Percentiles rank a stretch among this genome's conserved stretches.
Conservation (phyloP, 2,888 invertebrate species). For the Macrosiphum euphorbiae region DNA sequence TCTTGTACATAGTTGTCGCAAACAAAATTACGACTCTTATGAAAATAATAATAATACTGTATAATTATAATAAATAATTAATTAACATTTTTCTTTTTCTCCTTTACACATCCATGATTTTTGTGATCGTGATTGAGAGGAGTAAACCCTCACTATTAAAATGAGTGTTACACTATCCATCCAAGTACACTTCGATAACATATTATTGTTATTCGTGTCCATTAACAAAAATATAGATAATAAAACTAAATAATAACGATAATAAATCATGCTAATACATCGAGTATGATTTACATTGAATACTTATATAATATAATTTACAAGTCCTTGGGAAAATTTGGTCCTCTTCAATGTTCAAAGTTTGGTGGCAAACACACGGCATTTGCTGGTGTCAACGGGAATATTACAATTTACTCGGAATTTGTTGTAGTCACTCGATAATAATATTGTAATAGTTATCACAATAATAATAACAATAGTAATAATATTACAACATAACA, state of each 20-base stretch:
- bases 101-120: not conserved
- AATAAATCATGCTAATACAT: not conserved
- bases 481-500: not conserved
- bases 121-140: not conserved
- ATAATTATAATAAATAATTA: not conserved
- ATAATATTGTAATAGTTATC: not conserved
- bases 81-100: constrained; percentile 23
- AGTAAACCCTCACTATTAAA: not conserved
- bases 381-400: not conserved
- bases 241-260: constrained; percentile 35
- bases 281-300: not conserved
- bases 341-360: constrained; percentile 6
- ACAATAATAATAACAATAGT: not conserved
- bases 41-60: constrained; percentile 59
- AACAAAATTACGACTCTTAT: not conserved
- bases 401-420: not conserved
- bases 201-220: not conserved
- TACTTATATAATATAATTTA: not conserved
- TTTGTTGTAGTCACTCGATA: constrained; percentile 29
- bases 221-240: constrained; percentile 6
- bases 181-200: not conserved
- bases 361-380: not conserved
- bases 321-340: not conserved
- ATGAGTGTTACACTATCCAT: not conserved
- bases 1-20: not conserved